Evolutionary conservation across 1,140 invertebrate genomes (phyloP), one percentile per base, ranked within the genome.

Genomic region (Polyergus mexicanus): DNA sequence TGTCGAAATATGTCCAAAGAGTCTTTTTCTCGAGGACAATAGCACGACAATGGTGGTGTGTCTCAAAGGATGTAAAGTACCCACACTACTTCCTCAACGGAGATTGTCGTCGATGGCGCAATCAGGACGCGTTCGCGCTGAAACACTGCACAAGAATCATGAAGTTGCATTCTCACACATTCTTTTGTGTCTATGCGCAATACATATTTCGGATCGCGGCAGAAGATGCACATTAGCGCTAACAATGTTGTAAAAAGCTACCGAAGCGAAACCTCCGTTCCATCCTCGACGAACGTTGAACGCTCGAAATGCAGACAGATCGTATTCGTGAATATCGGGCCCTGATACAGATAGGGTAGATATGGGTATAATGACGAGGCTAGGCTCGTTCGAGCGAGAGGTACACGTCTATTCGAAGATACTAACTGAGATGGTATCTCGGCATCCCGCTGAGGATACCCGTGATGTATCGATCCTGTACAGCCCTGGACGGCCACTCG

Each of bases 401-500:
- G 88, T 92, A 86, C 89, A 86, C 88, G 89, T 91, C 90, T 90
- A 89, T 92, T 91, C 87, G 88, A 92, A 91, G 88, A 92, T 91
- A 89, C 91, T 91, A 92, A 93, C 92, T 89, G 86, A 92, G 92
- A 93, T 93, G 84, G 88, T 93, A 93, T 93, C 92, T 86, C 90
- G 74, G 88, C 88, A 68, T 83, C 94, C 94, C 66, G 93, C 91
- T 92, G 94, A 75, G 90, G 51, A 51, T 51, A 84, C 76, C 88
- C 91, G 91, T 94, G 94, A 94, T 94, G 92, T 93, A 94, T 94
- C 94, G 94, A 94, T 94, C 92, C 92, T 89, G 90, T 92, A 92
- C 93, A 90, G 90, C 90, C 92, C 92, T 94, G 92, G 85, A 77
- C 68, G 65, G 66, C 69, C 89, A 65, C 85, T 22, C 44, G 74